Conservation (phyloP, 2,797 vertebrate species). For the Okamejei kenojei region DNA sequence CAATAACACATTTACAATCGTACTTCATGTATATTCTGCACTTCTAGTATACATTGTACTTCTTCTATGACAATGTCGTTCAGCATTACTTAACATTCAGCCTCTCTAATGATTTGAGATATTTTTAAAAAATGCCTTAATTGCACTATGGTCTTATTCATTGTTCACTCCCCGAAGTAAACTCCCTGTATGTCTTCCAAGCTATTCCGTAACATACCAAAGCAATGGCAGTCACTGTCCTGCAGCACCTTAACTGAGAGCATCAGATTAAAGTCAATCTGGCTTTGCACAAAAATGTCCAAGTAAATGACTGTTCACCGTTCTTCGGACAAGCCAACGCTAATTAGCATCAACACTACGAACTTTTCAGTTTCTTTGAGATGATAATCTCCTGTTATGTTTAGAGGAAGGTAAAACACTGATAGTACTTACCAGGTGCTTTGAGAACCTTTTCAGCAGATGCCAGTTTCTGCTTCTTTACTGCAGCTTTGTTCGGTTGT, state of each 20-base stretch:
- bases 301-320: not conserved
- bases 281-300: not conserved
- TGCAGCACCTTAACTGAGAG: not conserved
- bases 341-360: not conserved
- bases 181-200: not conserved
- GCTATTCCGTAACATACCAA: not conserved
- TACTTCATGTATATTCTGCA: too few relatives aligned
- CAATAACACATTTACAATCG: too few relatives aligned
- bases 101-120: too few relatives aligned
- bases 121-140: not conserved
- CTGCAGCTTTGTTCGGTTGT: conserved; percentile 62
- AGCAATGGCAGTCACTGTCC: not conserved
- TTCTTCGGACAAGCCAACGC: not conserved
- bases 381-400: not conserved
- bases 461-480: conserved; percentile 70
- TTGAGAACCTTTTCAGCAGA: conserved; percentile 21
- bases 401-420: not conserved
- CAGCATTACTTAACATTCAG: too few relatives aligned
- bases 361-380: not conserved
- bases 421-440: conserved; percentile 2
- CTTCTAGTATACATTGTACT: too few relatives aligned
- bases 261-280: not conserved
- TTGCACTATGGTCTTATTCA: not conserved
- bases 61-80: too few relatives aligned
- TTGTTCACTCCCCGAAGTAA: not conserved